Evolutionary conservation across 1,140 invertebrate species (phyloP).

Genomic region (Drosophila pachea): DNA sequence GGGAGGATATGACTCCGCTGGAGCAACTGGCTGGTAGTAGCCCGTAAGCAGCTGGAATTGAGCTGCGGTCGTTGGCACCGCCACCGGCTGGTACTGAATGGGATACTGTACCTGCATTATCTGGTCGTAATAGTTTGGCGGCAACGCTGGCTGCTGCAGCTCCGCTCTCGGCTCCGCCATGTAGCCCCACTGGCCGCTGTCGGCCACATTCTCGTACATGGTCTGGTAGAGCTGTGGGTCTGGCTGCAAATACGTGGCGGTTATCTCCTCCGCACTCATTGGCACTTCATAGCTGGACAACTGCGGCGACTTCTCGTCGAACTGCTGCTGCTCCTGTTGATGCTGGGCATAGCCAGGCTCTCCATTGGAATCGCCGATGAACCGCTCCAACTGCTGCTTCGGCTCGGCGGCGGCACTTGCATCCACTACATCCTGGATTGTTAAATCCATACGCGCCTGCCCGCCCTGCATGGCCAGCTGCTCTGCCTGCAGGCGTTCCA

Average conservation of each 20-base stretch:
- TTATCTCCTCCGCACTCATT: slow-evolving; percentile 73
- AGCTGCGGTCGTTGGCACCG: slow-evolving; percentile 48
- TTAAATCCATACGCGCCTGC: slow-evolving; percentile 45
- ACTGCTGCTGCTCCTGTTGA: slow-evolving; percentile 29
- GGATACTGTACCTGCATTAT: slow-evolving; percentile 76
- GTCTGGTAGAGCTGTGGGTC: slow-evolving; percentile 72
- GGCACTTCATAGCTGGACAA: slow-evolving; percentile 53
- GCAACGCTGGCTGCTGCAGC: slow-evolving; percentile 38
- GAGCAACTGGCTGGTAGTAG: slow-evolving; percentile 63
- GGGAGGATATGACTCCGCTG: slow-evolving; percentile 46
- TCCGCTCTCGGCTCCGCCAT: slow-evolving; percentile 18
- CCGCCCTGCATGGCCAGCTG: slow-evolving; percentile 43
- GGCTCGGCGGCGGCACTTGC: slow-evolving; percentile 44
- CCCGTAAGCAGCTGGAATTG: slow-evolving; percentile 68
- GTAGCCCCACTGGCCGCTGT: slow-evolving; percentile 74
- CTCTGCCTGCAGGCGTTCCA: slow-evolving; percentile 63
- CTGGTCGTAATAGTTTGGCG: slow-evolving; percentile 70
- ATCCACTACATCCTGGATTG: slow-evolving; percentile 67
- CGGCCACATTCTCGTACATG: slow-evolving; percentile 74
- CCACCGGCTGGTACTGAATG: slow-evolving; percentile 68
- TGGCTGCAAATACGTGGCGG: slow-evolving; percentile 71
- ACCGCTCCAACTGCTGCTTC: slow-evolving; percentile 29
- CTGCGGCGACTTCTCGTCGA: neutral
- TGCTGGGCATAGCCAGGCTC: slow-evolving; percentile 37
- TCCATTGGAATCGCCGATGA: slow-evolving; percentile 33